These are phyloP conservation scores for Epicauta chinensis DNA, from an alignment of 1,140 invertebrate genomes.

Conservation along the genomic window DNA sequence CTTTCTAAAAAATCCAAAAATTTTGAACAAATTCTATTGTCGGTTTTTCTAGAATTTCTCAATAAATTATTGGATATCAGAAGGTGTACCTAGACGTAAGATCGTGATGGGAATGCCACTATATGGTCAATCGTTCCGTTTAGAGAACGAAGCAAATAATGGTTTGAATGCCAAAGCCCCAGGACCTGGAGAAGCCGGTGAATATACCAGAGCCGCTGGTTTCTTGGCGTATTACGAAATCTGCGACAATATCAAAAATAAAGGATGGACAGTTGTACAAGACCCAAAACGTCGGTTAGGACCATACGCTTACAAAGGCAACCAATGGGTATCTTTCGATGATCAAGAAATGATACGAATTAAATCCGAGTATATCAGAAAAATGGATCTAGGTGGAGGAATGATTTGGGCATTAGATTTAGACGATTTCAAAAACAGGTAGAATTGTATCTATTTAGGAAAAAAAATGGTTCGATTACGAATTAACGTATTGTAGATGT, in stretches of 20 bases:
- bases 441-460: constrained; percentile 20
- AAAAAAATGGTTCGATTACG: constrained; percentile 31
- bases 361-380: constrained; percentile 70
- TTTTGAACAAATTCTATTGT: neutral
- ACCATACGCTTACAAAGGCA: constrained; percentile 77
- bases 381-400: constrained; percentile 72
- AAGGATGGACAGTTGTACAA: constrained; percentile 72
- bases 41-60: constrained; percentile 67
- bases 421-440: constrained; percentile 72
- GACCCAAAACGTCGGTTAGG: constrained; percentile 72
- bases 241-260: constrained; percentile 67
- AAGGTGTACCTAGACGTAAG: constrained; percentile 72
- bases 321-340: constrained; percentile 87
- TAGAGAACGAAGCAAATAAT: constrained; percentile 51
- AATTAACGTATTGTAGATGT: constrained; percentile 50
- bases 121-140: constrained; percentile 82
- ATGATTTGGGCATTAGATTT: constrained; percentile 90
- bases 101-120: constrained; percentile 84
- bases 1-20: neutral
- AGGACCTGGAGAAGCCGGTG: constrained; percentile 67
- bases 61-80: constrained; percentile 80
- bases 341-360: constrained; percentile 70
- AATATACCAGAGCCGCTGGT: constrained; percentile 75
- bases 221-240: constrained; percentile 90
- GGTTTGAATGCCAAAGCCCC: constrained; percentile 69